phyloP scores from a whole-genome alignment of 2,797 vertebrate genomes.

The Austrolebias charrua region DNA sequence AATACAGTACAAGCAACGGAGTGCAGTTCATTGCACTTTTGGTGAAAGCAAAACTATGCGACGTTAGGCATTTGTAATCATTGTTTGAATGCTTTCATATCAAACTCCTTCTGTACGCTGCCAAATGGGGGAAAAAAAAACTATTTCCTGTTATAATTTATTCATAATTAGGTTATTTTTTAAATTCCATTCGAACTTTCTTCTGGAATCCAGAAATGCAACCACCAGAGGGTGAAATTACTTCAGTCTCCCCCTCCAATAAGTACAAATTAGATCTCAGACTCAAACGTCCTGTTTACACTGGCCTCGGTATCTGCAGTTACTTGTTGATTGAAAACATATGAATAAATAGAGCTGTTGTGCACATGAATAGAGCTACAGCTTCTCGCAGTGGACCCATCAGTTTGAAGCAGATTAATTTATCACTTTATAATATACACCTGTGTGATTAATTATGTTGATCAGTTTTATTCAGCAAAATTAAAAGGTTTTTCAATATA shows the following conservation, averaged over 20 bases:
- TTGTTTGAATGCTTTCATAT: not conserved
- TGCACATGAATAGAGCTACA: not conserved
- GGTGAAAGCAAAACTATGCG: not conserved
- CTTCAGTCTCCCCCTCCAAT: constrained; percentile 20
- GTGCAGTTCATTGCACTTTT: not conserved
- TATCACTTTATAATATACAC: too few species aligned
- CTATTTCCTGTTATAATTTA: constrained; percentile 6
- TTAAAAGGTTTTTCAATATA: too few species aligned
- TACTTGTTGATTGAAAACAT: constrained; percentile 31
- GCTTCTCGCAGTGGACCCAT: not conserved
- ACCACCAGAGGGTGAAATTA: constrained; percentile 42
- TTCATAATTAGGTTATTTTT: constrained; percentile 23
- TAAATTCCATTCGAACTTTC: constrained; percentile 24
- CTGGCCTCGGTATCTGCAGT: constrained; percentile 18
- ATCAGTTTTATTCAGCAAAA: too few species aligned
- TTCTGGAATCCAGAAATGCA: constrained; percentile 35
- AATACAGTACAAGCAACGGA: constrained; percentile 3
- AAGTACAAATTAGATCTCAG: constrained; percentile 42
- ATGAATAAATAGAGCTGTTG: constrained; percentile 26
- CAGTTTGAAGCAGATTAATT: not conserved
- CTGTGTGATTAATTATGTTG: too few species aligned
- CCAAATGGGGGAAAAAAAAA: not conserved
- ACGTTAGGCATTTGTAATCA: constrained; percentile 9
- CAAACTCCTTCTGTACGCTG: not conserved
- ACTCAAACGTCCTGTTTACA: constrained; percentile 54